Evolutionary conservation across 1,140 invertebrate genomes (phyloP).

Genomic region (Thereuonema tuberculata): DNA sequence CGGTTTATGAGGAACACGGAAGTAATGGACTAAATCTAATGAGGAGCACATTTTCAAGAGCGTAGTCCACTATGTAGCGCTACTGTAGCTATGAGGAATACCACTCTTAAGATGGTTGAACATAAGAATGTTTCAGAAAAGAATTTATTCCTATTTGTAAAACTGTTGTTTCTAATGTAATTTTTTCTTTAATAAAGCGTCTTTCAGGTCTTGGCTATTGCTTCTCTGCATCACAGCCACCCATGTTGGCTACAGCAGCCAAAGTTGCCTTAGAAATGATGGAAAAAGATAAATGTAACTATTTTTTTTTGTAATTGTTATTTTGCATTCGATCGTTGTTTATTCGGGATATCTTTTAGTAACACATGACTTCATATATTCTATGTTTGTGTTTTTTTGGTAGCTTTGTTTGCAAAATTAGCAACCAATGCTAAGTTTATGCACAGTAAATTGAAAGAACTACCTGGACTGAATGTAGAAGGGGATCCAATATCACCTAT

Average conservation of each 20-base stretch:
- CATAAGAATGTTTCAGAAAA: no score
- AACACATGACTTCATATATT: neutral
- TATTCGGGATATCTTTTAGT: conserved; percentile 6
- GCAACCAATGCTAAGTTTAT: conserved; percentile 18
- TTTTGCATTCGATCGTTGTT: neutral
- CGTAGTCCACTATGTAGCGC: no score
- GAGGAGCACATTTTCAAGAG: no score
- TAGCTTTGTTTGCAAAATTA: neutral
- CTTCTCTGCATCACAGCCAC: conserved; percentile 92
- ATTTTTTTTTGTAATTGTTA: neutral
- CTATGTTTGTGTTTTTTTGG: neutral
- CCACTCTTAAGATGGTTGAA: no score
- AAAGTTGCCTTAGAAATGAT: conserved; percentile 61
- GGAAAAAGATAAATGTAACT: conserved; percentile 43
- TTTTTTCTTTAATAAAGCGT: no score
- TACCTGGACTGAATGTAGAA: conserved; percentile 40
- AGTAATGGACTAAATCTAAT: no score
- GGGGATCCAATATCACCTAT: conserved; percentile 54
- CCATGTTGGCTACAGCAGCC: conserved; percentile 73
- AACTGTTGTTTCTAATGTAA: no score
- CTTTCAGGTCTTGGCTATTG: conserved; percentile 64
- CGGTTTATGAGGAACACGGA: no score
- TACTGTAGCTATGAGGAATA: no score
- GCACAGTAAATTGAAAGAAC: conserved; percentile 23
- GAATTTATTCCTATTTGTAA: no score